Evolutionary conservation across 2,888 invertebrate genomes (phyloP).

Genomic region (Strigamia transsilvanica): DNA sequence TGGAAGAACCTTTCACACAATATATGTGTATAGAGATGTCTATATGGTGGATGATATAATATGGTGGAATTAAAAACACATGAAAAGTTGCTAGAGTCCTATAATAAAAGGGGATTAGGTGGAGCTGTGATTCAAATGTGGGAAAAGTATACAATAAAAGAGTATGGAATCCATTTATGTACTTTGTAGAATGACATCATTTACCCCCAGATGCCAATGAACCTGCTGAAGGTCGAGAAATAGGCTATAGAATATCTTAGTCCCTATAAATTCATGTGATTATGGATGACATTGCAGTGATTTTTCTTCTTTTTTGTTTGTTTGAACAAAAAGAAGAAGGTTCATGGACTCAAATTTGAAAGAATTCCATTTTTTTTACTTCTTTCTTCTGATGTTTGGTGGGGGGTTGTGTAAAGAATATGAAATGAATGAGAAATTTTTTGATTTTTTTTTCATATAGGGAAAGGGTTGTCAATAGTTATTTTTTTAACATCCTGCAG

Average conservation of each 20-base stretch:
- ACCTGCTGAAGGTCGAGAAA: background rate
- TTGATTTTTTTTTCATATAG: background rate
- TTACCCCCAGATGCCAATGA: background rate
- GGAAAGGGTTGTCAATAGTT: background rate
- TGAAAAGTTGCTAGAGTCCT: background rate
- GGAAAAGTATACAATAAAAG: background rate
- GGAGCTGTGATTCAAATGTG: background rate
- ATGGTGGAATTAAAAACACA: background rate
- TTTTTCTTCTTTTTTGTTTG: too few species aligned
- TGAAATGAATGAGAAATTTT: background rate
- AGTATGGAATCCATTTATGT: background rate
- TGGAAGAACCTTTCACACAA: background rate
- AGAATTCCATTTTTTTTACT: background rate
- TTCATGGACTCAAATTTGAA: background rate
- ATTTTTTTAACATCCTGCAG: background rate
- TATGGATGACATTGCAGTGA: too few species aligned
- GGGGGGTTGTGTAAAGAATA: background rate
- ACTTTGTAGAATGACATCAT: background rate
- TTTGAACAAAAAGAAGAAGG: background rate
- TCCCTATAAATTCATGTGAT: background rate
- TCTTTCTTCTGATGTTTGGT: background rate
- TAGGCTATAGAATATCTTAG: conserved; percentile 11
- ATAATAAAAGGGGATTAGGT: conserved; percentile 5
- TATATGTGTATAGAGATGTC: background rate
- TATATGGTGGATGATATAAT: background rate